Evolutionary conservation across 1,140 invertebrate species (phyloP), one percentile per base, ranked within the genome.

Genomic region (Hylaeus volcanicus): DNA sequence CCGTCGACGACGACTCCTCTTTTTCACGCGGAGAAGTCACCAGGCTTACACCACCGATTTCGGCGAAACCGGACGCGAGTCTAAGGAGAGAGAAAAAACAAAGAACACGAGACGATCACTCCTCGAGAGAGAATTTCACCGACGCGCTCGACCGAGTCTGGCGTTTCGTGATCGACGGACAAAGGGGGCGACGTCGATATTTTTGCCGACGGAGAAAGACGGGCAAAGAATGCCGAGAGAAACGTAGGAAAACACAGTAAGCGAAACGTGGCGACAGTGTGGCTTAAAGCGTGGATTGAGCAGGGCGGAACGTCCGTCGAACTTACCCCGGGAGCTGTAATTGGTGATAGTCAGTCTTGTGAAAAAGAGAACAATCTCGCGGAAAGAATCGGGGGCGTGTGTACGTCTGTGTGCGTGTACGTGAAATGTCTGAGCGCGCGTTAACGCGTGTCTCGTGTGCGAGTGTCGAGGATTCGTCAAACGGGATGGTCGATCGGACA

Each of bases 331-430:
- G 82, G 68, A 74, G 51, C 63, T 69, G 73, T 68, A 56, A 76
- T 81, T 69, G 77, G 84, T 85, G 72, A 78, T 85, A 82, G 83
- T 86, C 85, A 86, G 84, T 86, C 85, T 86, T 86, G 68, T 61
- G 85, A 74, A 82, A 73, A 66, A 77, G 70, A 80, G 77, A 86
- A 76, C 37, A 74, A 65, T 70, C 56, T 82, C 66, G 41, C 48
- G 79, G 77, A 48, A 41, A 48, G 66, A 58, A 82, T 82, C 63
- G 56, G 60, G 71, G 69, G 48, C 41, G 51, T 68, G 64, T 61
- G 70, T 45, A 14, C 9, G 26, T 15, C 3, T 55, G 4, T 69
- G 1, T 51, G 51, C 9, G 66, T 14, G 37, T n/a, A 37, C 37
- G 58, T 43, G 48, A n/a, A 1, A 15, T n/a, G 14, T 64, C 5